Base-by-base conservation (phyloP, 2,888 invertebrate genomes). In the Tachina fera region DNA sequence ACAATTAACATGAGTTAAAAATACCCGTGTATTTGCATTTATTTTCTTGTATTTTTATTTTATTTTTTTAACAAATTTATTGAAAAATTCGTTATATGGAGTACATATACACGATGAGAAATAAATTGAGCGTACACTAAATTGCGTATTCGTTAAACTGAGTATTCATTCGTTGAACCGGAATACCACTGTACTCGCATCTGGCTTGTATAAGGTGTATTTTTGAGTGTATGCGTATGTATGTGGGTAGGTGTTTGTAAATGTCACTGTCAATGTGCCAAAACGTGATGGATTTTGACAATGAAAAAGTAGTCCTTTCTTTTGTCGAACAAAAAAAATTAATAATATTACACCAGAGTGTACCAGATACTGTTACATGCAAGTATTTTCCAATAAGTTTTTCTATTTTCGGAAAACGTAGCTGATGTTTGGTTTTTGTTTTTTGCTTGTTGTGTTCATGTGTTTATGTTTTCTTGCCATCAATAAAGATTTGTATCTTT, bases 281-380 rank as follows among this genome's bases (percentile, higher is more conserved):
- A 72, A 84, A 78, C 71, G 72, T 84, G 80, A 84, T 80, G 60
- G 76, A 84, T 81, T 81, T 80, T 78, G 78, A 82, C 77, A 85
- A 77, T 78, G 78, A 81, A 85, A 78, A 75, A 85, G 68, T 75
- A 78, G 51, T 51, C 41, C 16, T 53, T 74, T 49, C 10, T 61
- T 72, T 19, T 60, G 9, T 39, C 60, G 43, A 56, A 47, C 4
- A 41, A 31, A 22, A 22, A 13, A n/a, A n/a, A n/a, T n/a, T n/a
- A n/a, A 9, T 43, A 39, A 58, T 11, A 53, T 53, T 47, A 41
- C 45, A 43, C 58, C 67, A 51, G 14, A 22, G 10, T 63, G 14
- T 47, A 16, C 49, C 51, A 68, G 22, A 31, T 31, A 31, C 31
- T 31, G 31, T 31, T 22, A 45, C 9, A 49, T 49, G n/a, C 31